phyloP scores from a whole-genome alignment of 2,888 invertebrate species.

The Villa cingulata region DNA sequence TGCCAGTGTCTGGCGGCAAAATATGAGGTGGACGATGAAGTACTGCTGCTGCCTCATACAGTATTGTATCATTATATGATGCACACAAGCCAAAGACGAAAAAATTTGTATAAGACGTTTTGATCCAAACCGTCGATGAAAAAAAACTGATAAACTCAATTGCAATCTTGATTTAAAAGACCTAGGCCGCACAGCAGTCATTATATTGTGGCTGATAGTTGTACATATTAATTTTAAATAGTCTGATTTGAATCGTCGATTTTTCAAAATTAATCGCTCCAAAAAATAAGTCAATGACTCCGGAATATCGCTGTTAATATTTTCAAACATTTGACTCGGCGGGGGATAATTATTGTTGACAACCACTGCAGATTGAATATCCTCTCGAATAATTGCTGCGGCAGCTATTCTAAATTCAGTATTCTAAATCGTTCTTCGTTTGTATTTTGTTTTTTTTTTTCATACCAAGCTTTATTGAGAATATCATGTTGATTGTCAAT shows the following conservation, averaged over 20 bases:
- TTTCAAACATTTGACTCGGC: constrained; percentile 7
- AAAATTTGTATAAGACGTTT: constrained; percentile 1
- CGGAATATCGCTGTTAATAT: constrained; percentile 6
- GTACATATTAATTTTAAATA: neutral
- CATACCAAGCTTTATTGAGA: neutral
- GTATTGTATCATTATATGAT: constrained; percentile 17
- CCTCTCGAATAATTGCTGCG: constrained; percentile 9
- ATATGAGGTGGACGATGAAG: too few species aligned
- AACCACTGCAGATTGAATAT: constrained; percentile 17
- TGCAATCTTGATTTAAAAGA: constrained; percentile 9
- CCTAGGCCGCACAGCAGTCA: neutral
- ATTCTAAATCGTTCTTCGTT: constrained; percentile 6
- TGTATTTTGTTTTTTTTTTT: neutral
- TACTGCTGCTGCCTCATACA: constrained; percentile 17
- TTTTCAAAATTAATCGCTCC: constrained; percentile 20
- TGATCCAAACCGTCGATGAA: constrained; percentile 1
- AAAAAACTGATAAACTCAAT: constrained; percentile 15
- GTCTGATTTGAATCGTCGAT: neutral
- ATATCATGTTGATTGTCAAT: neutral
- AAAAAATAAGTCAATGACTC: constrained; percentile 26
- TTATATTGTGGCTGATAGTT: neutral
- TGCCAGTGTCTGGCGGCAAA: too few species aligned
- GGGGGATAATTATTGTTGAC: constrained; percentile 24
- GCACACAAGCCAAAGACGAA: constrained; percentile 15
- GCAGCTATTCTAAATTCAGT: constrained; percentile 6